Conservation (phyloP, 1,140 invertebrate species). For the Leguminivora glycinivorella region DNA sequence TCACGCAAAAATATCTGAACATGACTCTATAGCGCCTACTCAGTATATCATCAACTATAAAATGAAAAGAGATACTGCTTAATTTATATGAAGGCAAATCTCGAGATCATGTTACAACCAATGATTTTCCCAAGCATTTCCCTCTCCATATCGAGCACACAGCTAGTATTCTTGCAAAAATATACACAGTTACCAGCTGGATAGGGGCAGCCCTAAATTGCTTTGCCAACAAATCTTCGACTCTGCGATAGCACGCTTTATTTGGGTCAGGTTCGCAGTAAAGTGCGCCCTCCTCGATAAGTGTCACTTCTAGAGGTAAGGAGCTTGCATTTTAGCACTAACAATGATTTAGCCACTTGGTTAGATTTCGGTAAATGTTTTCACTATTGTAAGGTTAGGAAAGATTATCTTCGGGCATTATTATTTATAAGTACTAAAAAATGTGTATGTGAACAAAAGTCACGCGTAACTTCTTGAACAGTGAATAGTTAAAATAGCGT, state of each 20-base stretch:
- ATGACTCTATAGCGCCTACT: no score
- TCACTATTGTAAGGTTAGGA: no score
- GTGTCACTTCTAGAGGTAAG: conserved; percentile 35
- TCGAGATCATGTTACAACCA: not conserved
- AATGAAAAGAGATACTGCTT: no score
- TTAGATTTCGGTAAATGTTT: not conserved
- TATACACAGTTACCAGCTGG: conserved; percentile 20
- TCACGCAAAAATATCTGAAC: no score
- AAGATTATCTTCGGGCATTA: no score
- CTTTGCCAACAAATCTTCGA: conserved; percentile 59
- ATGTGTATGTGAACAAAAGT: no score
- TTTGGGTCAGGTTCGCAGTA: conserved; percentile 59
- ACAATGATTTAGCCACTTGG: conserved; percentile 23
- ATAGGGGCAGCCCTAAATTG: conserved; percentile 61
- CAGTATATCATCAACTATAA: no score
- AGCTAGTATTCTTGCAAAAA: not conserved
- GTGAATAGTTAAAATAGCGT: no score
- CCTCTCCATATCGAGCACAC: not conserved
- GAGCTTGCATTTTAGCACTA: conserved; percentile 29
- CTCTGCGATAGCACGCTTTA: conserved; percentile 57
- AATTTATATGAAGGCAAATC: no score
- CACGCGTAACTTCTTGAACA: no score
- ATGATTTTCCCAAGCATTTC: not conserved
- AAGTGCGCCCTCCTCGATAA: conserved; percentile 54
- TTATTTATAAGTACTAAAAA: no score